Evolutionary conservation across 1,140 invertebrate species (phyloP), one percentile per base, ranked within the genome.

Genomic region (Trichonephila inaurata): DNA sequence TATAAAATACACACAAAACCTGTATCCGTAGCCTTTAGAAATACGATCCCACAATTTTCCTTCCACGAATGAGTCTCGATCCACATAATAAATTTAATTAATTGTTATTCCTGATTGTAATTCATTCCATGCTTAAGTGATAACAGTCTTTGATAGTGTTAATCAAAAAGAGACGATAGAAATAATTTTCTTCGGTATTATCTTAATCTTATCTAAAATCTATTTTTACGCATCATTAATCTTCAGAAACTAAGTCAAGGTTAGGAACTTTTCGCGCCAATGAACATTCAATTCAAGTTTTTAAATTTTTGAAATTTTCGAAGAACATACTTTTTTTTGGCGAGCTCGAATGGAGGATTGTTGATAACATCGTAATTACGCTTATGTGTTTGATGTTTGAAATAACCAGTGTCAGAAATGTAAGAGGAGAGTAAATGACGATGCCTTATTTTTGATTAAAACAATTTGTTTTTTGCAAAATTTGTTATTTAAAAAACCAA

Each of bases 171-270:
- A 21, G 82, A 24, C 21, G 24, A 60, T 28, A 16, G 66, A 89
- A 89, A 44, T 62, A 72, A 66, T 69, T 89, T 51, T 12, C 51
- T 51, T n/a, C 40, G 18, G 64, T 51, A 89, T 89, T 83, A 83
- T 83, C 82, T 18, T 58, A n/a, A 58, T 60, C 82, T 58, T 77
- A 77, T 77, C 72, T 58, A 40, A 28, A 24, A 60, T 51, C 82
- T 58, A 21, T 83, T n/a, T 51, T 40, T 83, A 58, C 18, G 51
- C 82, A 83, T 51, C n/a, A 83, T 83, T 60, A 83, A 83, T 83
- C 82, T 83, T 83, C 2, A 6, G 72, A 19, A 40, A 77, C 72
- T 77, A 77, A 77, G 72, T 16, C 72, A 77, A 77, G 24, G 72
- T 33, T 33, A 77, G 28, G 33, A 77, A 33, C 24, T 16, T 10